A percentile compares a stretch with the other conserved stretches of the same genome.
Conservation (phyloP, 2,888 invertebrate species). For the Eupelmus urozonus region DNA sequence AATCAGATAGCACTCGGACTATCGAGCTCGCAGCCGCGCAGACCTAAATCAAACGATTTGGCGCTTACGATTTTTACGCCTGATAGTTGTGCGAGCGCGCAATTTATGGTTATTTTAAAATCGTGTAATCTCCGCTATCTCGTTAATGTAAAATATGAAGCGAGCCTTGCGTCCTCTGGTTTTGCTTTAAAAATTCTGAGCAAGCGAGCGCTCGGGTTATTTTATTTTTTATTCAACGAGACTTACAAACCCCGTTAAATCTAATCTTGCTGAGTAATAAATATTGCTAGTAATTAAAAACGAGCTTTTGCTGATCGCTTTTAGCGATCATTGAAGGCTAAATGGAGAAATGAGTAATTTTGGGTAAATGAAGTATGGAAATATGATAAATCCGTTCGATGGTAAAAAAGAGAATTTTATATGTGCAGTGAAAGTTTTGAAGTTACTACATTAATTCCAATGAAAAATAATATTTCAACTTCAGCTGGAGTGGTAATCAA, state of each 20-base stretch:
- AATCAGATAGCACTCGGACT: conserved; percentile 36
- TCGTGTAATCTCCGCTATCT: conserved; percentile 61
- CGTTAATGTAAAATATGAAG: conserved; percentile 61
- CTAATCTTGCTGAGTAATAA: conserved; percentile 40
- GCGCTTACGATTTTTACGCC: conserved; percentile 61
- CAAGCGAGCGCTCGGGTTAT: background rate
- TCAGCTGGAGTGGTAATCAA: no score
- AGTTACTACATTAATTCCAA: background rate
- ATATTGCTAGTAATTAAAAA: conserved; percentile 35
- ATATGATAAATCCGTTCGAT: background rate
- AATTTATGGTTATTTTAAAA: conserved; percentile 63
- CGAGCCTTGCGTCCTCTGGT: conserved; percentile 37
- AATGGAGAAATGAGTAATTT: background rate
- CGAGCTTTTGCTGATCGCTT: conserved; percentile 11
- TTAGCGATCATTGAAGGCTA: no score
- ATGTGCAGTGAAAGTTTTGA: background rate
- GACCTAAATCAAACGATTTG: conserved; percentile 59
- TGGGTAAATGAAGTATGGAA: background rate
- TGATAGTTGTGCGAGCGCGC: conserved; percentile 51
- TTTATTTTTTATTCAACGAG: conserved; percentile 15
- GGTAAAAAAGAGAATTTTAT: background rate
- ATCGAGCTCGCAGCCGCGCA: background rate
- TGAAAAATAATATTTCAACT: no score
- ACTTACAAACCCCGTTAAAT: conserved; percentile 5
- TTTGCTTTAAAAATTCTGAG: conserved; percentile 39